Percentiles rank a stretch among this genome's conserved stretches.
phyloP scores from a whole-genome alignment of 2,888 invertebrate species.

The Caenorhabditis sp. region DNA sequence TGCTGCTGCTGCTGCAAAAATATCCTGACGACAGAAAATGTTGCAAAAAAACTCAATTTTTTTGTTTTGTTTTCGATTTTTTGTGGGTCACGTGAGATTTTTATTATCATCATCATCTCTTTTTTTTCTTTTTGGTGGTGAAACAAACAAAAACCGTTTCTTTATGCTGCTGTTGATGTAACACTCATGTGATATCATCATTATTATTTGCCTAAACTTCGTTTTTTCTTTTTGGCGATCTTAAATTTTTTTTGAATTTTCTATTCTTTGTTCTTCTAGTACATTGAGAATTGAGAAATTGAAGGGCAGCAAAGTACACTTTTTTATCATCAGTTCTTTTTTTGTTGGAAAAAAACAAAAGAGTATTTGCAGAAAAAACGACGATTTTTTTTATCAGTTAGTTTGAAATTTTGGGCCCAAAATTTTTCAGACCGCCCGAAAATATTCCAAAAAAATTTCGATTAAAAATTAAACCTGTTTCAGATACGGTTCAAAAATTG shows the following conservation, averaged over 20 bases:
- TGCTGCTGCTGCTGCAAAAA: neutral
- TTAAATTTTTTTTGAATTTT: neutral
- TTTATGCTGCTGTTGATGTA: too few relatives aligned
- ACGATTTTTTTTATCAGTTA: neutral
- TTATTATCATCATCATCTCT: conserved; percentile 13
- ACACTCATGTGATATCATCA: too few relatives aligned
- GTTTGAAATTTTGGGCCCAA: too few relatives aligned
- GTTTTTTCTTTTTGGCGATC: neutral
- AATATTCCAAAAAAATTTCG: too few relatives aligned
- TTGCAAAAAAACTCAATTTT: neutral
- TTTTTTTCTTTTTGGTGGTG: conserved; percentile 1
- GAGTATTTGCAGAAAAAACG: conserved; percentile 4
- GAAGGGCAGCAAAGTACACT: neutral
- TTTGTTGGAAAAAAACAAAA: neutral
- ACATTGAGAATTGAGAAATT: too few relatives aligned
- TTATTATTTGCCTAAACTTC: neutral
- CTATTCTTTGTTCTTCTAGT: too few relatives aligned
- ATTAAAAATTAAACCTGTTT: too few relatives aligned
- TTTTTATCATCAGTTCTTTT: neutral
- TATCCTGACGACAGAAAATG: too few relatives aligned
- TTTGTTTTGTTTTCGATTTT: neutral
- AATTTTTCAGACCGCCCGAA: too few relatives aligned
- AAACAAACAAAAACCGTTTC: too few relatives aligned
- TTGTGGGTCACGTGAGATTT: neutral
- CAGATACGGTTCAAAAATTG: too few relatives aligned